These are phyloP conservation scores for Dromius quadrimaculatus DNA, from an alignment of 2,888 invertebrate genomes.

Conservation along the genomic window DNA sequence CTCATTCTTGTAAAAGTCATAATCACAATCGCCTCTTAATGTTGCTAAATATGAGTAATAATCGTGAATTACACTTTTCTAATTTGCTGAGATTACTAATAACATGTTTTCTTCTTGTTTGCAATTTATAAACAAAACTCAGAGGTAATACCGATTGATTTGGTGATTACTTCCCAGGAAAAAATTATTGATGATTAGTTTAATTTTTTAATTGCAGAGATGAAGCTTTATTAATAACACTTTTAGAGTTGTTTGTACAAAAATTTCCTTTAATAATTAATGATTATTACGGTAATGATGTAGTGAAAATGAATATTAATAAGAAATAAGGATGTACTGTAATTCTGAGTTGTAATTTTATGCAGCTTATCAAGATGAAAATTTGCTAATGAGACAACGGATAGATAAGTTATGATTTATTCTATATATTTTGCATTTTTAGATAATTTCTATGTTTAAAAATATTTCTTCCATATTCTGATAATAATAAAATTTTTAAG, in stretches of 20 bases:
- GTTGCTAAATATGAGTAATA: conserved; percentile 31
- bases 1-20: conserved; percentile 25
- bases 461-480: too few relatives aligned
- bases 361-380: too few relatives aligned
- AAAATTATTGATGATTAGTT: conserved; percentile 29
- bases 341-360: too few relatives aligned
- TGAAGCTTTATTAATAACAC: conserved; percentile 32
- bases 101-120: conserved; percentile 36
- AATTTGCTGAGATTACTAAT: conserved; percentile 34
- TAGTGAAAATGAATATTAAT: conserved; percentile 21
- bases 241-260: conserved; percentile 18
- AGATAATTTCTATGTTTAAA: too few relatives aligned
- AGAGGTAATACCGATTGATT: conserved; percentile 19
- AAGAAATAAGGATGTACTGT: too few relatives aligned
- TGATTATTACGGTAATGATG: conserved; percentile 8
- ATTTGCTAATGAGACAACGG: too few relatives aligned
- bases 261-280: conserved; percentile 22
- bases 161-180: conserved; percentile 29
- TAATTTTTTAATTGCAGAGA: conserved; percentile 33
- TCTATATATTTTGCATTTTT: too few relatives aligned
- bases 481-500: too few relatives aligned
- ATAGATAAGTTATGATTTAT: too few relatives aligned
- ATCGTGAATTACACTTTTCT: conserved; percentile 31
- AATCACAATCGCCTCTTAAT: conserved; percentile 24
- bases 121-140: conserved; percentile 36